phyloP scores from a whole-genome alignment of 2,797 vertebrate genomes.

The Morelia viridis region DNA sequence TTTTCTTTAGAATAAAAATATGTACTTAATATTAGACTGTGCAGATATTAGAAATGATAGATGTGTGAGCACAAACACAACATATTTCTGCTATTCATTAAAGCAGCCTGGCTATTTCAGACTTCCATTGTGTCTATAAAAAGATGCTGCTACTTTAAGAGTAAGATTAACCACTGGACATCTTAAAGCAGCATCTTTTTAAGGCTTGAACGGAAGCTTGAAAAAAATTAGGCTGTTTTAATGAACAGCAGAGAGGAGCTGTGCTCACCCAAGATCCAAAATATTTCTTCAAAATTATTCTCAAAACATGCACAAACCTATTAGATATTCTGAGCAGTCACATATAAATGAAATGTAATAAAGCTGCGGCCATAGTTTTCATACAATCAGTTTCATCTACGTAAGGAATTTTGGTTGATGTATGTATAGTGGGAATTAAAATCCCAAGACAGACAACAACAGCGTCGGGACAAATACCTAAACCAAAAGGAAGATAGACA shows the following conservation, averaged over 20 bases:
- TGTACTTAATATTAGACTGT: not conserved
- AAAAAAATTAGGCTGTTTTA: not conserved
- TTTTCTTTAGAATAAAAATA: not conserved
- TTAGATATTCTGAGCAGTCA: not conserved
- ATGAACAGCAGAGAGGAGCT: not conserved
- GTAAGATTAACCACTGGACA: not conserved
- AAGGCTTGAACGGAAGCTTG: not conserved
- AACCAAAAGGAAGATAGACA: not conserved
- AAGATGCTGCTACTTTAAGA: not conserved
- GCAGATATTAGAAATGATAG: not conserved
- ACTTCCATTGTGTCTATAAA: not conserved
- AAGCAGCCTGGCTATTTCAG: not conserved
- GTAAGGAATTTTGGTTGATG: not conserved
- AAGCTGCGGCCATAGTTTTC: not conserved
- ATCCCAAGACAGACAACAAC: not conserved
- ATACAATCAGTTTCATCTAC: not conserved
- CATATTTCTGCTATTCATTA: not conserved
- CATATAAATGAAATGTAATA: not conserved
- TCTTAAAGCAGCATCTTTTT: not conserved
- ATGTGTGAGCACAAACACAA: not conserved
- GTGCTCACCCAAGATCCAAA: not conserved
- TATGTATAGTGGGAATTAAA: not conserved
- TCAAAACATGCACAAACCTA: not conserved
- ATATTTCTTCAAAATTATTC: not conserved
- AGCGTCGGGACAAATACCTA: not conserved